Evolutionary conservation across 2,888 invertebrate species (phyloP).

Genomic region (Aspidiotus destructor): DNA sequence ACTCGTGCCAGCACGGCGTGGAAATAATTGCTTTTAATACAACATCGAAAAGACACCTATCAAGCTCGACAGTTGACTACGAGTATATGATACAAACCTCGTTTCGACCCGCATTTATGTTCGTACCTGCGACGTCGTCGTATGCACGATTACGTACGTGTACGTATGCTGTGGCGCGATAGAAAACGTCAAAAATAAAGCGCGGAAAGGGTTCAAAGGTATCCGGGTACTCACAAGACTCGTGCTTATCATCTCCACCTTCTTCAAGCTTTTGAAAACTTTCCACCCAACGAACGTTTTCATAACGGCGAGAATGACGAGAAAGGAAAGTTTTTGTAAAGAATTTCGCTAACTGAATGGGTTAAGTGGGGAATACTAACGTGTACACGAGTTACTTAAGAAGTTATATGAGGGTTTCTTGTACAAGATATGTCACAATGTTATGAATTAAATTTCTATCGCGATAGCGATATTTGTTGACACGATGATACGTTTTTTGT

Average conservation of each 20-base stretch:
- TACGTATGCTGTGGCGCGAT: not conserved
- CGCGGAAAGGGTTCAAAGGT: not conserved
- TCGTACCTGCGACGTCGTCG: too few relatives aligned
- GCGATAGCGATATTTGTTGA: conserved; percentile 7
- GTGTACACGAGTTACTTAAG: not conserved
- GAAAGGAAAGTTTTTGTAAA: not conserved
- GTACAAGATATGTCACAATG: conserved; percentile 4
- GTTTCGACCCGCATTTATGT: too few relatives aligned
- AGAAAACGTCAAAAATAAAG: not conserved
- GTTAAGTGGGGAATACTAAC: not conserved
- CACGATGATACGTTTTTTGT: conserved; percentile 6
- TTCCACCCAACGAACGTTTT: not conserved
- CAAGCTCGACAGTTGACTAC: not conserved
- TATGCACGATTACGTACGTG: too few relatives aligned
- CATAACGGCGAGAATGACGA: not conserved
- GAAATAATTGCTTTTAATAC: conserved; percentile 1
- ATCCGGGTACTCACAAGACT: not conserved
- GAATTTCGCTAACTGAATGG: not conserved
- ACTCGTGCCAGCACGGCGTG: not conserved
- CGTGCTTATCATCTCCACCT: not conserved
- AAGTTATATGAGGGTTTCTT: not conserved
- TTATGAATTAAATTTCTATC: conserved; percentile 18
- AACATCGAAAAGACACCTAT: not conserved
- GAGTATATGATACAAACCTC: not conserved
- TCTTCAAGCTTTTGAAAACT: conserved; percentile 2